Conservation (phyloP, 1,140 invertebrate genomes). For the Anagrus nilaparvatae region DNA sequence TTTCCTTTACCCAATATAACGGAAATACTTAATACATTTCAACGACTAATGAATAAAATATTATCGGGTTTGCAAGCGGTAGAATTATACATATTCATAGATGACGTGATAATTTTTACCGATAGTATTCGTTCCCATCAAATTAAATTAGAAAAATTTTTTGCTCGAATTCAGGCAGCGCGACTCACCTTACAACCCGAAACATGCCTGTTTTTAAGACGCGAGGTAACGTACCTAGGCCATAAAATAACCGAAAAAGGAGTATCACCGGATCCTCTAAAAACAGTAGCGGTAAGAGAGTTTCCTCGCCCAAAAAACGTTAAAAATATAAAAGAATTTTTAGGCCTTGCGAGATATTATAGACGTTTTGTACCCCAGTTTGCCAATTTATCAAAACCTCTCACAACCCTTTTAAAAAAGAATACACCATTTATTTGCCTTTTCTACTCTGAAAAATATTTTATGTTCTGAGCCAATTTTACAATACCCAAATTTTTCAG, state of each 20-base stretch:
- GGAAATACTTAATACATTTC: slow-evolving; percentile 1
- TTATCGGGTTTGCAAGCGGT: background rate
- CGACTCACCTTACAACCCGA: background rate
- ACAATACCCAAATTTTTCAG: slow-evolving; percentile 26
- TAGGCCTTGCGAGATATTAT: slow-evolving; percentile 2
- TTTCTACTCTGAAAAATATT: slow-evolving; percentile 31
- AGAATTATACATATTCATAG: slow-evolving; percentile 1
- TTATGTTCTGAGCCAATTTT: slow-evolving; percentile 34
- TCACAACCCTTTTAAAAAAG: slow-evolving; percentile 15
- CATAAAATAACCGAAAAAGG: slow-evolving; percentile 3
- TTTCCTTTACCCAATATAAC: background rate
- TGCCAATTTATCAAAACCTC: slow-evolving; percentile 10
- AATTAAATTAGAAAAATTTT: too few species aligned
- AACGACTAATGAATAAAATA: slow-evolving; percentile 2
- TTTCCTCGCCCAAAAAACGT: slow-evolving; percentile 1
- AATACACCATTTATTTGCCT: slow-evolving; percentile 19
- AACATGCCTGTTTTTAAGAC: slow-evolving; percentile 6
- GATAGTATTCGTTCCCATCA: too few species aligned
- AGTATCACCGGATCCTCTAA: background rate
- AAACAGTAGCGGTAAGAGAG: background rate
- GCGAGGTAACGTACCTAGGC: slow-evolving; percentile 4
- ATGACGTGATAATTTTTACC: too few species aligned
- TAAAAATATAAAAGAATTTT: slow-evolving; percentile 3
- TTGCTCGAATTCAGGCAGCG: too few species aligned
- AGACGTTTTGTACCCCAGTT: slow-evolving; percentile 12